Evolutionary conservation across 2,113 vertebrate species (phyloP).

Genomic region (Nesoenas mayeri): DNA sequence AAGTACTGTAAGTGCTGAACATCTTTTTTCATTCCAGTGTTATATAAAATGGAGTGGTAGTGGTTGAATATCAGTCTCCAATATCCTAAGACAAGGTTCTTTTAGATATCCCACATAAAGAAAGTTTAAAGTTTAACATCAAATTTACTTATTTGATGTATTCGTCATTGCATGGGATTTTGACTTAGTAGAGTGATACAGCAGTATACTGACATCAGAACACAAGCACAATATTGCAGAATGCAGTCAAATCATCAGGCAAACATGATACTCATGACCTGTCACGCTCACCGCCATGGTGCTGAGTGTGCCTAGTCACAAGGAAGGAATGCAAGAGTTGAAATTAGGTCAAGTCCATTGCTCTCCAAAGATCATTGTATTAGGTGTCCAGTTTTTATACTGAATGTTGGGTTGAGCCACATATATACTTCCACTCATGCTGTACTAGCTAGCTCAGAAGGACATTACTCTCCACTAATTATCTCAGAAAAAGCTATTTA

Average conservation of each 20-base stretch:
- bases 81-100: neutral
- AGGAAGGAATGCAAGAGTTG: neutral
- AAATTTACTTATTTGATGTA: neutral
- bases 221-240: neutral
- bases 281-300: neutral
- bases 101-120: neutral
- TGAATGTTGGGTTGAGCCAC: neutral
- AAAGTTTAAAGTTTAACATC: neutral
- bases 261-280: neutral
- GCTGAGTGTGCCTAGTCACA: fast-evolving
- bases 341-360: neutral
- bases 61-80: neutral
- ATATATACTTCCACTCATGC: neutral
- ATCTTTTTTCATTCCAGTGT: neutral
- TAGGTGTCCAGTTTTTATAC: neutral
- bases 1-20: neutral
- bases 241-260: neutral
- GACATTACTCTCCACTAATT: neutral
- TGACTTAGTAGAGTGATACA: neutral
- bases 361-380: neutral
- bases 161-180: neutral
- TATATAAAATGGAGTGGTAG: neutral
- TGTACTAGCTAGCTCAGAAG: neutral
- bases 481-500: neutral
- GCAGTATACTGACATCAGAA: neutral